Conservation (phyloP, 2,113 vertebrate species). For the Papio anubis region DNA sequence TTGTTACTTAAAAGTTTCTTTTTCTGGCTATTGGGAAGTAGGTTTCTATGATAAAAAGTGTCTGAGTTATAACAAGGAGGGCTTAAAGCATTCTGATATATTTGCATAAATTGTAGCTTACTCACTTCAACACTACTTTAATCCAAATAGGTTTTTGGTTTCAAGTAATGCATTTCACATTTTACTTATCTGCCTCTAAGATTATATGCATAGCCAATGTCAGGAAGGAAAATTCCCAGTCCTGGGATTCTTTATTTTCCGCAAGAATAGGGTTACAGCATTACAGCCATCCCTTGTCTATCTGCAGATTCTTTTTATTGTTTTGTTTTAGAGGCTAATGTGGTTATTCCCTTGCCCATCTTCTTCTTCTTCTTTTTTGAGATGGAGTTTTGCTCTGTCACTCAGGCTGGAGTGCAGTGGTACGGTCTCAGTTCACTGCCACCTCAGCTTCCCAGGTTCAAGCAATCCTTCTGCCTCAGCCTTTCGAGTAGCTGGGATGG, state of each 20-base stretch:
- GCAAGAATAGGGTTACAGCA: background rate
- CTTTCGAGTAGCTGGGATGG: background rate
- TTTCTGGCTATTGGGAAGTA: constrained; percentile 13
- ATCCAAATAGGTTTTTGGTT: background rate
- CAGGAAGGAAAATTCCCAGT: background rate
- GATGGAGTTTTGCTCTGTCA: background rate
- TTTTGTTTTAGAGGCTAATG: background rate
- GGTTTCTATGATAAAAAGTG: background rate
- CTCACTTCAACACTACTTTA: background rate
- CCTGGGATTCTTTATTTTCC: background rate
- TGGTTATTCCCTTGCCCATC: background rate
- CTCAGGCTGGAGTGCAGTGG: background rate
- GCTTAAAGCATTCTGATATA: background rate
- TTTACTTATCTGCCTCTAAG: background rate
- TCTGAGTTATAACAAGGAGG: background rate
- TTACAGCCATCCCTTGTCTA: background rate
- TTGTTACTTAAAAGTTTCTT: background rate
- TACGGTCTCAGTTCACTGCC: background rate
- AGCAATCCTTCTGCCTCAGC: background rate
- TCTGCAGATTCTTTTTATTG: background rate
- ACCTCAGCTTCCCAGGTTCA: background rate
- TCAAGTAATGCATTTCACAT: background rate
- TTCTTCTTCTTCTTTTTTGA: background rate
- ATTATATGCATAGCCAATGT: accelerated
- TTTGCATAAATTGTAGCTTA: background rate